Conservation (phyloP, 2,888 invertebrate species). For the Agrilus cyanescens region DNA sequence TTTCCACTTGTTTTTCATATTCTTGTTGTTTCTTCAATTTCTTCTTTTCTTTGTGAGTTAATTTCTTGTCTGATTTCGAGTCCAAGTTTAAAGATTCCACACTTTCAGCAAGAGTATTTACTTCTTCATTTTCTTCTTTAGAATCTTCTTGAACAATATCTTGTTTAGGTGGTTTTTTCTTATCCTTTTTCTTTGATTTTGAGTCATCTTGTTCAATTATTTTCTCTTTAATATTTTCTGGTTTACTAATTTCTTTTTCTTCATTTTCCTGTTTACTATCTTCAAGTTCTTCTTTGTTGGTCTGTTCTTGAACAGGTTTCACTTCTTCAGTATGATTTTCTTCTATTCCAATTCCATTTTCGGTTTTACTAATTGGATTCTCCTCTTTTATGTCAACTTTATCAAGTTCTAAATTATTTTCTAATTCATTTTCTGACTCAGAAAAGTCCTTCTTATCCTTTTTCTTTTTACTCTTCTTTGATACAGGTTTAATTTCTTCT, state of each 20-base stretch:
- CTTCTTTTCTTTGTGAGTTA: constrained; percentile 86
- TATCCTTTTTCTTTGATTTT: constrained; percentile 5
- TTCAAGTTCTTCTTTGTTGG: constrained; percentile 18
- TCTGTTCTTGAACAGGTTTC: constrained; percentile 16
- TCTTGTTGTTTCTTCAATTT: constrained; percentile 81
- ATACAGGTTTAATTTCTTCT: constrained; percentile 20
- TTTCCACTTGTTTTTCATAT: constrained; percentile 77
- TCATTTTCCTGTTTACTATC: constrained; percentile 7
- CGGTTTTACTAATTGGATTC: constrained; percentile 12
- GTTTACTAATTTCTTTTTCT: constrained; percentile 24
- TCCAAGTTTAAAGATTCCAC: not conserved
- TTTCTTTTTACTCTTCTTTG: constrained; percentile 32
- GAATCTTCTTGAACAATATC: constrained; percentile 9
- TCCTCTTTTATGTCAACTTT: constrained; percentile 10
- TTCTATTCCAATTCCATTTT: constrained; percentile 13
- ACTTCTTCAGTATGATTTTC: constrained; percentile 26
- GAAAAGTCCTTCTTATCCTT: constrained; percentile 7
- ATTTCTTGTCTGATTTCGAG: constrained; percentile 49
- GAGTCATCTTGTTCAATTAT: constrained; percentile 15
- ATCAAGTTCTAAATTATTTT: constrained; percentile 5
- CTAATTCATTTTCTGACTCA: constrained; percentile 1
- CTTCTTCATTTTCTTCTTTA: constrained; percentile 9
- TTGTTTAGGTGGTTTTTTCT: constrained; percentile 9
- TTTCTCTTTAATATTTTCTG: constrained; percentile 36
- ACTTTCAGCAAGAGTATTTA: constrained; percentile 1